A percentile compares a stretch with the other conserved stretches of the same genome.
Evolutionary conservation across 2,888 invertebrate genomes (phyloP).

Genomic region (Thecophora atra): DNA sequence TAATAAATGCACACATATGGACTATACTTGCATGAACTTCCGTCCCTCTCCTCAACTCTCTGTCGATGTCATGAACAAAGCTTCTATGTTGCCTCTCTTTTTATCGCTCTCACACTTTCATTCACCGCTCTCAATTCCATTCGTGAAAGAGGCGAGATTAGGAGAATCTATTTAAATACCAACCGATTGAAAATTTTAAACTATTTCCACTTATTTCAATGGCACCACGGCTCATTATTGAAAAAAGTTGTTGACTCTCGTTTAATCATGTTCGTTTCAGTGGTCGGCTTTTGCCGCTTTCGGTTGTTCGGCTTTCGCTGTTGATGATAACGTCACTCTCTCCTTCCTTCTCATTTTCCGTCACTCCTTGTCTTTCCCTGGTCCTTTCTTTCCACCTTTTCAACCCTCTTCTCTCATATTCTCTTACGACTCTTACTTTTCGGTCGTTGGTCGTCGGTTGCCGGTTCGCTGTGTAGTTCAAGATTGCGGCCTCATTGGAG

Average conservation of each 20-base stretch:
- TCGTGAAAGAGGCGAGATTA: neutral
- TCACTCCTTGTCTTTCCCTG: too few species aligned
- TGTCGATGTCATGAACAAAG: neutral
- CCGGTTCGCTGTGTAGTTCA: slow-evolving; percentile 54
- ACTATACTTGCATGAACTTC: neutral
- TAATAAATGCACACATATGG: neutral
- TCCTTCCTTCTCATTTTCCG: neutral
- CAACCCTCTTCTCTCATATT: neutral
- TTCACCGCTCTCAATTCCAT: neutral
- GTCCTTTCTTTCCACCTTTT: too few species aligned
- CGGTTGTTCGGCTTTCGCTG: neutral
- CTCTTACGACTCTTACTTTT: neutral
- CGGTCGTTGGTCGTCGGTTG: slow-evolving; percentile 47
- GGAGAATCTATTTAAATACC: too few species aligned
- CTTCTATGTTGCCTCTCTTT: neutral
- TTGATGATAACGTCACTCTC: neutral
- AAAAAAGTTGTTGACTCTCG: too few species aligned
- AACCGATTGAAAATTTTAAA: neutral
- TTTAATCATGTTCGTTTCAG: neutral
- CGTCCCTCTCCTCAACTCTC: neutral
- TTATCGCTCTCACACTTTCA: neutral
- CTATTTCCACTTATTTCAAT: neutral
- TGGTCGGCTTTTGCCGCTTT: neutral
- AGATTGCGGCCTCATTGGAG: slow-evolving; percentile 64
- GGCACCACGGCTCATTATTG: neutral